A percentile compares a stretch with the other conserved stretches of the same genome.
These are phyloP conservation scores for Zygogramma bicolorata DNA, from an alignment of 2,888 invertebrate genomes.

Conservation along the genomic window DNA sequence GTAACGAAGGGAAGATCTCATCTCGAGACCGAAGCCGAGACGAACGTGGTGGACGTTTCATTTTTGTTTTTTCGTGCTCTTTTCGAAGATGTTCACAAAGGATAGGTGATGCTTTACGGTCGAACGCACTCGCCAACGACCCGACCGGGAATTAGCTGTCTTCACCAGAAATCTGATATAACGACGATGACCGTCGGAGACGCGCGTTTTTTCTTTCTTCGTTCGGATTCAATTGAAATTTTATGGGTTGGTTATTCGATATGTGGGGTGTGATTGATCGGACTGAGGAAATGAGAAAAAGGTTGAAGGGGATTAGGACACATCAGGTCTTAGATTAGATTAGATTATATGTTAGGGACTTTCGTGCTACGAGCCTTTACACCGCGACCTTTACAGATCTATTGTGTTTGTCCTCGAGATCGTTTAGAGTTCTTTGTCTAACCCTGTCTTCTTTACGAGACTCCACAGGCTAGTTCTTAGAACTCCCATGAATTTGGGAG, in stretches of 20 bases:
- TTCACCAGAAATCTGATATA: constrained; percentile 31
- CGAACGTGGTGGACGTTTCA: constrained; percentile 28
- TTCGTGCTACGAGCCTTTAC: too few relatives aligned
- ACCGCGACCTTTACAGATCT: too few relatives aligned
- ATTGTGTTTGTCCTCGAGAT: too few relatives aligned
- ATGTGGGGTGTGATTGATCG: background rate
- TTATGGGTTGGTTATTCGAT: background rate
- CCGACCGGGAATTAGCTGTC: constrained; percentile 22
- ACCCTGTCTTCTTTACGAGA: too few relatives aligned
- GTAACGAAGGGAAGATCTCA: constrained; percentile 29
- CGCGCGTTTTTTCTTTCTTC: constrained; percentile 7
- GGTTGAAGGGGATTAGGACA: background rate
- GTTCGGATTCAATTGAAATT: background rate
- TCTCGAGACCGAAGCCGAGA: constrained; percentile 25
- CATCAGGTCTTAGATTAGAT: too few relatives aligned
- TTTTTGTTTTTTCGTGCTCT: constrained; percentile 25
- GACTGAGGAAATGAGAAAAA: background rate
- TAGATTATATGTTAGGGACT: too few relatives aligned
- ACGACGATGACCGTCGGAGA: background rate
- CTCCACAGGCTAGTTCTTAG: too few relatives aligned
- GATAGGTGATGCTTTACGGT: constrained; percentile 36
- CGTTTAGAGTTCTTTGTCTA: too few relatives aligned
- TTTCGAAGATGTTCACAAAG: constrained; percentile 30
- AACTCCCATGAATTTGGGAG: too few relatives aligned
- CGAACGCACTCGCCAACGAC: constrained; percentile 18